phyloP scores from a whole-genome alignment of 1,140 invertebrate genomes.

The Habropoda laboriosa region DNA sequence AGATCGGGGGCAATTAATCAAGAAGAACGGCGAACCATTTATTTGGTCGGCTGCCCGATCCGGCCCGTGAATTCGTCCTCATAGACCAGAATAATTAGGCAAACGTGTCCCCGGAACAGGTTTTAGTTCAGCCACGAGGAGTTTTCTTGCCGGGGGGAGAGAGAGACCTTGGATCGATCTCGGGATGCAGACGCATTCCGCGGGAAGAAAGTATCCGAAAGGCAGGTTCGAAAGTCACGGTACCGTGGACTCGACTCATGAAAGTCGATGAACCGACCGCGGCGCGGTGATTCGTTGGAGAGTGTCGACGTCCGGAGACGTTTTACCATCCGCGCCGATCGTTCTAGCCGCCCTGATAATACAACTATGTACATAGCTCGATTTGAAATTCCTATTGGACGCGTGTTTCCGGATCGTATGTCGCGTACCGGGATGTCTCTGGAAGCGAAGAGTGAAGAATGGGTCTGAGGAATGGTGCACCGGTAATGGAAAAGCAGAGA shows the following conservation, averaged over 20 bases:
- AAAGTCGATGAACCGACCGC: constrained; percentile 68
- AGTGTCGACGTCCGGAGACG: constrained; percentile 34
- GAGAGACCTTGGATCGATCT: constrained; percentile 47
- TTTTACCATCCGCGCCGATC: constrained; percentile 47
- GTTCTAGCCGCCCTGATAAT: constrained; percentile 29
- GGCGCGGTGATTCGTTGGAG: constrained; percentile 54
- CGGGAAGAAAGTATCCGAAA: constrained; percentile 49
- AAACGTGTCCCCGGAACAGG: constrained; percentile 12
- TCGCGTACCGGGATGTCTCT: not conserved
- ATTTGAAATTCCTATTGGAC: constrained; percentile 58
- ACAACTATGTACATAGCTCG: too few species aligned
- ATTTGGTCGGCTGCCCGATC: not conserved
- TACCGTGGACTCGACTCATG: constrained; percentile 65
- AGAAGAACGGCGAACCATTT: constrained; percentile 22
- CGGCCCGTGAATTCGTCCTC: constrained; percentile 34
- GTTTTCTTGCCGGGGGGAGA: constrained; percentile 32
- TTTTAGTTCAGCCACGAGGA: constrained; percentile 19
- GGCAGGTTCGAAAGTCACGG: constrained; percentile 59
- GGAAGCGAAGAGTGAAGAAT: not conserved
- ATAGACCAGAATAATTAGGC: constrained; percentile 38
- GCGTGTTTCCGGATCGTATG: constrained; percentile 15
- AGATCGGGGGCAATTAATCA: constrained; percentile 56
- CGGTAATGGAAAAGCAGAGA: not conserved
- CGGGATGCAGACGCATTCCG: constrained; percentile 26
- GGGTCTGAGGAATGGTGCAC: not conserved